phyloP scores from a whole-genome alignment of 2,888 invertebrate genomes.

The Hypercompe scribonia region DNA sequence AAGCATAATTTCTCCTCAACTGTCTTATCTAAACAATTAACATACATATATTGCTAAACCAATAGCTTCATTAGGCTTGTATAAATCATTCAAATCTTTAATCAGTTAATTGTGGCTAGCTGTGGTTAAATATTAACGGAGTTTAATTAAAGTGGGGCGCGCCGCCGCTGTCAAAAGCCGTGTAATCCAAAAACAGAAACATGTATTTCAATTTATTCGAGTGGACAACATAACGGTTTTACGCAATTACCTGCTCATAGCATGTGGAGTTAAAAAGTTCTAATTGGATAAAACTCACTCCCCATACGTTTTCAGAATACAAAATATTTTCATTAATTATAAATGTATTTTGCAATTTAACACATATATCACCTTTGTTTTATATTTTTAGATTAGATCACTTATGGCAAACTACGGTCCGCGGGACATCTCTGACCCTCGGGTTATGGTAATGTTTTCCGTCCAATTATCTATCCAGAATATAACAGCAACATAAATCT shows the following conservation, averaged over 20 bases:
- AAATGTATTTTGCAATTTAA: neutral
- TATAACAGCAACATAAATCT: too few species aligned
- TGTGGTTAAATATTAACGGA: constrained; percentile 57
- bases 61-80: constrained; percentile 37
- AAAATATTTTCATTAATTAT: constrained; percentile 22
- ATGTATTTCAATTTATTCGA: constrained; percentile 67
- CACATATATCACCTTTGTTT: neutral
- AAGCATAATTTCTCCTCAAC: neutral
- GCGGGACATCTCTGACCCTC: neutral
- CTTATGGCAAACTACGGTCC: too few species aligned
- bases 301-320: constrained; percentile 21
- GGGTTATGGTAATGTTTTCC: too few species aligned
- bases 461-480: too few species aligned
- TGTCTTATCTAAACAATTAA: neutral
- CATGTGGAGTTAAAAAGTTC: constrained; percentile 37
- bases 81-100: constrained; percentile 55
- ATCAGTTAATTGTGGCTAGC: constrained; percentile 59
- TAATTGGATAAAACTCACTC: constrained; percentile 39
- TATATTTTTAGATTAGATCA: neutral
- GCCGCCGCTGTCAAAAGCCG: constrained; percentile 56
- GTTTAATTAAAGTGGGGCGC: constrained; percentile 60
- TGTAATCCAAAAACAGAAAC: constrained; percentile 59
- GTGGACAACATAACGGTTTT: constrained; percentile 57
- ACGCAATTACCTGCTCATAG: constrained; percentile 40
- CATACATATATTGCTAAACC: neutral